Base-by-base conservation (phyloP, 2,797 vertebrate genomes). In the Lagocephalus sceleratus region DNA sequence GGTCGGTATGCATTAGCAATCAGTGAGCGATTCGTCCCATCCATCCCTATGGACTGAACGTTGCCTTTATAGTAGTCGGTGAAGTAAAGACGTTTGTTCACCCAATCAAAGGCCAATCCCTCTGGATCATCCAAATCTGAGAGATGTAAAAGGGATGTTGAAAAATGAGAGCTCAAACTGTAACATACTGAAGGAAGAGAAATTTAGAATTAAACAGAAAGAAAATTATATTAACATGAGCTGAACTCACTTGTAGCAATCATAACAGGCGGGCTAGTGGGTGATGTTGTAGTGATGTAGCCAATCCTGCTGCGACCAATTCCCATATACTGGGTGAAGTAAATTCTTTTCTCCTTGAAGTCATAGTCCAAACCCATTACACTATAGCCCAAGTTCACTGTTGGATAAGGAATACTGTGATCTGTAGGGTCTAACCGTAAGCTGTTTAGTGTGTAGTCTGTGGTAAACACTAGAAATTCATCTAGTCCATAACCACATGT, bases 61-160 rank as follows among this genome's bases (percentile, higher is more conserved):
- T 92, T 94, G 52, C 88, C 79, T 32, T 85, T 87, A 51, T 84
- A 73, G 61, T 90, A 92, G 78, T 98, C 94, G 47, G 93, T 96
- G 57, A 94, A 95, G 78, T 95, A 98, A 75, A 98, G 76, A 66
- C 94, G 92, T 71, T 89, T 91, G 75, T 95, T 90, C 82, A 95
- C 87, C 96, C 96, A 98, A 39, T 98, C 95, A 79, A 92, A 98
- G 2, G 95, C 95, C 78, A 97, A 85, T 52, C 95, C 94, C 65
- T 95, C 90, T 26, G 92, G 88, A 75, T 89, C 83, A 60, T 92
- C 91, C 77, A 94, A 71, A 87, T 91, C 96, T 98, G 64, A 53
- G 21, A 35, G 51, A n/a, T 9, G 46, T 26, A 16, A 51, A 48
- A 22, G 57, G 22, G 25, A 54, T 20, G 11, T 39, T 20, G 6